Conservation (phyloP, 2,113 vertebrate genomes). For the Syngnathus typhle region DNA sequence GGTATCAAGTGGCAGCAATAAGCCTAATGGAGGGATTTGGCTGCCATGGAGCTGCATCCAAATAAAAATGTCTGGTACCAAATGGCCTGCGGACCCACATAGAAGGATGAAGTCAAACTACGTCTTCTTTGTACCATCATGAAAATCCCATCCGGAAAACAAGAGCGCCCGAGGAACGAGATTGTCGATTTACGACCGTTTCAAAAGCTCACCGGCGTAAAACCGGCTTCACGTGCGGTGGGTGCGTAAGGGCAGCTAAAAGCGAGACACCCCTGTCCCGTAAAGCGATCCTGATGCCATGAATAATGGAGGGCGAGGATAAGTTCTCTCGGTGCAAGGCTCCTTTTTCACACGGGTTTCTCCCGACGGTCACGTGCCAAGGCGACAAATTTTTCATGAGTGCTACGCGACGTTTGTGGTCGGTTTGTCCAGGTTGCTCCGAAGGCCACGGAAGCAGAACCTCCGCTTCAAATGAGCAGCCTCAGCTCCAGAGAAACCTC, state of each 20-base stretch:
- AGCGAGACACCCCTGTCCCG: constrained; percentile 70
- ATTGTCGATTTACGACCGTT: neutral
- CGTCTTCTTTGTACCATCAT: neutral
- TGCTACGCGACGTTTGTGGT: constrained; percentile 49
- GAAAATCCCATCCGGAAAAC: neutral
- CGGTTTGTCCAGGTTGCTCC: constrained; percentile 20
- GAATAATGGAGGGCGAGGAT: constrained; percentile 87
- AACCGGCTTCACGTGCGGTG: constrained; percentile 18
- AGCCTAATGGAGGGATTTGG: too few relatives aligned
- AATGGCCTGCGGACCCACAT: too few relatives aligned
- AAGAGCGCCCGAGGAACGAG: neutral
- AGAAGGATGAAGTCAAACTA: neutral
- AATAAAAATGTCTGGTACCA: too few relatives aligned
- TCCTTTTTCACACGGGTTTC: constrained; percentile 80
- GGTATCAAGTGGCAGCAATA: too few relatives aligned
- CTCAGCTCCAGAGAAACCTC: constrained; percentile 65
- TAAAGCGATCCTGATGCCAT: constrained; percentile 88
- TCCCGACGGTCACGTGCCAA: constrained; percentile 69
- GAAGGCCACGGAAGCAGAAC: constrained; percentile 30
- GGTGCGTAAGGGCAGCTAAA: constrained; percentile 53
- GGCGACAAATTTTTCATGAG: constrained; percentile 79
- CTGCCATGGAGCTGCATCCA: too few relatives aligned
- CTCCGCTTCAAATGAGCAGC: constrained; percentile 69
- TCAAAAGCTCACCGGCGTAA: neutral
- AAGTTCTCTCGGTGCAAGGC: constrained; percentile 71